A percentile compares a stretch with the other conserved stretches of the same genome.
phyloP scores from a whole-genome alignment of 2,113 vertebrate species.

The Zootoca vivipara region DNA sequence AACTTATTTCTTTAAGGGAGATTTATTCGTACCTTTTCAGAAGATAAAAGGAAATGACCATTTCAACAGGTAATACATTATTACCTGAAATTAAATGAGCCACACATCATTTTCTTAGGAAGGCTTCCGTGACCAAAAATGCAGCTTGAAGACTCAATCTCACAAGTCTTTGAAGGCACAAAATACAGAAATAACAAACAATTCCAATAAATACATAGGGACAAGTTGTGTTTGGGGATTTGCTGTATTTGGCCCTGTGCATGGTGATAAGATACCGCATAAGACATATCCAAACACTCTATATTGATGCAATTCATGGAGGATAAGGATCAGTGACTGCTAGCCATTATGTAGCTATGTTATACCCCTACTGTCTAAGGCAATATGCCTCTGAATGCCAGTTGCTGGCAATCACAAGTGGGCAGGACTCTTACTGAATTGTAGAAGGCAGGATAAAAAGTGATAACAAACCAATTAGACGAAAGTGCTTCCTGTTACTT shows the following conservation, averaged over 20 bases:
- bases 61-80: slow-evolving; percentile 53
- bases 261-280: not conserved
- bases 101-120: slow-evolving; percentile 43
- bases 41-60: slow-evolving; percentile 61
- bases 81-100: slow-evolving; percentile 50
- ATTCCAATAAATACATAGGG: not conserved
- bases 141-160: slow-evolving; percentile 10
- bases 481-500: no score
- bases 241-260: not conserved
- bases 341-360: no score
- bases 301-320: not conserved
- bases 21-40: slow-evolving; percentile 60
- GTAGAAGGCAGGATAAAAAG: no score
- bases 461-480: no score
- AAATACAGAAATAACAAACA: slow-evolving; percentile 8
- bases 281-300: not conserved
- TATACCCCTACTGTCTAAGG: no score
- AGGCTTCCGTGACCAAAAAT: slow-evolving; percentile 54
- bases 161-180: slow-evolving; percentile 1
- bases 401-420: no score
- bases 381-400: no score
- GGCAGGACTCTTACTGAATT: no score
- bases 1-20: slow-evolving; percentile 61
- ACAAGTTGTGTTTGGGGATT: not conserved
- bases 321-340: no score